Conservation (phyloP, 2,888 invertebrate species). For the Archips xylosteana region DNA sequence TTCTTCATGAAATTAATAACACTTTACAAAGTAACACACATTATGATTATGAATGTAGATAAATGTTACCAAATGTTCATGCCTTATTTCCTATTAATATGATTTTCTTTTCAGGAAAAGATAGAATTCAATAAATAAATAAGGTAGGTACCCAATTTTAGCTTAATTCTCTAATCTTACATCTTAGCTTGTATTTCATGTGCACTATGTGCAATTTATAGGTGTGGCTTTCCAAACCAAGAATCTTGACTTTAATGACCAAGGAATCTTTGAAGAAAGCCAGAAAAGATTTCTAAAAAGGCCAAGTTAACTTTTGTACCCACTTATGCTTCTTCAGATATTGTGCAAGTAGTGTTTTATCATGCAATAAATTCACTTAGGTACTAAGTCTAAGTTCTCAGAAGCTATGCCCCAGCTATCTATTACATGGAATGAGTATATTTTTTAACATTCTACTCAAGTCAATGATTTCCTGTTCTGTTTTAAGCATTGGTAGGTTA, state of each 20-base stretch:
- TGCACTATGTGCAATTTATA: too few species aligned
- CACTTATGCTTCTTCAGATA: neutral
- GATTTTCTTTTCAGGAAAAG: too few species aligned
- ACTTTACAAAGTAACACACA: too few species aligned
- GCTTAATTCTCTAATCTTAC: too few species aligned
- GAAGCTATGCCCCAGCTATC: neutral
- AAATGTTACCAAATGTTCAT: too few species aligned
- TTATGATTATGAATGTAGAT: too few species aligned
- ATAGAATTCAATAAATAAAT: too few species aligned
- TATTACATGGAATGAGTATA: neutral
- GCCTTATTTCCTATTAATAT: too few species aligned
- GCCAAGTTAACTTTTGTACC: too few species aligned
- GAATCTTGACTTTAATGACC: too few species aligned
- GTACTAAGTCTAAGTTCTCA: neutral
- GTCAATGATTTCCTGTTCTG: neutral
- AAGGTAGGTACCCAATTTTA: too few species aligned
- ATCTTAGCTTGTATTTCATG: too few species aligned
- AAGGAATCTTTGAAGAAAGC: neutral
- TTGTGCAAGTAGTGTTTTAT: neutral
- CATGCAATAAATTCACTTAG: neutral
- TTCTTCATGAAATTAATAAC: slow-evolving; percentile 4
- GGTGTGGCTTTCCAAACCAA: neutral
- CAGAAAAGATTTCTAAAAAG: neutral
- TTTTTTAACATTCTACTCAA: neutral
- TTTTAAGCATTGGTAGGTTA: neutral